Evolutionary conservation across 2,797 vertebrate species (phyloP).

Genomic region (Gymnoscopelus microlampas): DNA sequence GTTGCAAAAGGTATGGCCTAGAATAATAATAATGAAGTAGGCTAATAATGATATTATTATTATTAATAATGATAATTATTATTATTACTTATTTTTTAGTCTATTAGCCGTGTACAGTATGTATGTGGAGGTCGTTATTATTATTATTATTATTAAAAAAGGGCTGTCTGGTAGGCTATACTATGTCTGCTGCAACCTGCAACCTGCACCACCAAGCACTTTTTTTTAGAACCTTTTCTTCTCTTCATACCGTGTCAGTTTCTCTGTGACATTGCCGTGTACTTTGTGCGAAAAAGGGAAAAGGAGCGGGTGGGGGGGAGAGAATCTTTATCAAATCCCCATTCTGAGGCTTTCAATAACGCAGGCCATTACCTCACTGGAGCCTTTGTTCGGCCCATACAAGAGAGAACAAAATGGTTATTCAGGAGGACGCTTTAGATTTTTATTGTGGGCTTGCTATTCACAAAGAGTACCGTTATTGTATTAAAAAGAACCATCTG

Average conservation of each 20-base stretch:
- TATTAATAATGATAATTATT: no score
- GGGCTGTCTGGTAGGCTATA: no score
- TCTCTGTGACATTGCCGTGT: constrained; percentile 89
- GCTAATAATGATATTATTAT: no score
- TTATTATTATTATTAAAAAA: no score
- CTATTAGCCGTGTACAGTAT: no score
- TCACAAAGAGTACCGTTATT: constrained; percentile 99
- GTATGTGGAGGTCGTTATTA: no score
- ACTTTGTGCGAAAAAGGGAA: constrained; percentile 83
- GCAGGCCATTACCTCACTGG: constrained; percentile 99
- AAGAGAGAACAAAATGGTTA: constrained; percentile 99
- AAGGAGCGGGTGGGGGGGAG: constrained; percentile 54
- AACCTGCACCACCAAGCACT: constrained; percentile 36
- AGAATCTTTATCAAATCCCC: constrained; percentile 99
- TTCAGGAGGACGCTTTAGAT: constrained; percentile 99
- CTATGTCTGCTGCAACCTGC: no score
- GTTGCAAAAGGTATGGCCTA: neutral
- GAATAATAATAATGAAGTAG: no score
- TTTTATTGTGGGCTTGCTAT: constrained; percentile 98
- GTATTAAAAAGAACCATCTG: constrained; percentile 99
- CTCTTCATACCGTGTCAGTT: constrained; percentile 78
- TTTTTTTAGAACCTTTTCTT: constrained; percentile 38
- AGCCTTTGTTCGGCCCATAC: constrained; percentile 99
- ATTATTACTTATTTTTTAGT: no score
- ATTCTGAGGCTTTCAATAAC: constrained; percentile 98